Percentiles rank a stretch among this genome's conserved stretches.
These are phyloP conservation scores for Epistrophella euchroma DNA, from an alignment of 2,888 invertebrate genomes.

Conservation along the genomic window DNA sequence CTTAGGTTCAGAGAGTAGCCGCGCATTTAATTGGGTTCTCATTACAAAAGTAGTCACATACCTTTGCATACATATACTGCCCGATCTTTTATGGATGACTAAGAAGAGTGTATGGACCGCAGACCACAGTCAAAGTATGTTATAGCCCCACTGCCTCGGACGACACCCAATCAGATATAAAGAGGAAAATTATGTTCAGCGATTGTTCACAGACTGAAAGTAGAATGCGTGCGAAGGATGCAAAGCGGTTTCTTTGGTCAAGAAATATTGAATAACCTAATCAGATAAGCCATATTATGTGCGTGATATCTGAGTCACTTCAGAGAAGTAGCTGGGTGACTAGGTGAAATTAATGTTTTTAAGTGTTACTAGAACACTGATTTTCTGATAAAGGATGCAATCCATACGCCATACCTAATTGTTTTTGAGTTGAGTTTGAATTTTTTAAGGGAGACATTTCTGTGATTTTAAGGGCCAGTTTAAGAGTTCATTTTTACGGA, in stretches of 20 bases:
- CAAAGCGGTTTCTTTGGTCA: conserved; percentile 30
- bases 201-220: conserved; percentile 41
- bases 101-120: conserved; percentile 14
- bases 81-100: not conserved
- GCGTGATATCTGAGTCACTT: conserved; percentile 25
- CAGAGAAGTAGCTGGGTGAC: conserved; percentile 12
- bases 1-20: conserved; percentile 34
- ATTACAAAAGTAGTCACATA: conserved; percentile 74
- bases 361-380: conserved; percentile 60
- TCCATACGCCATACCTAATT: not conserved
- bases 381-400: conserved; percentile 42
- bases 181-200: conserved; percentile 70
- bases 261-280: conserved; percentile 34
- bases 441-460: not conserved
- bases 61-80: conserved; percentile 64
- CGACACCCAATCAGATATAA: conserved; percentile 71
- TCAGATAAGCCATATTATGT: conserved; percentile 30
- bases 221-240: conserved; percentile 52
- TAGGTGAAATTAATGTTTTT: conserved; percentile 51
- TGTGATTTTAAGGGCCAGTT: not conserved
- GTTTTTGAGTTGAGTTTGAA: not conserved
- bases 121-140: not conserved
- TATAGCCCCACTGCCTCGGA: conserved; percentile 3
- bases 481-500: too few species aligned
- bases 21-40: conserved; percentile 73